Evolutionary conservation across 2,888 invertebrate species (phyloP).

Genomic region (Campopleginae sp.): DNA sequence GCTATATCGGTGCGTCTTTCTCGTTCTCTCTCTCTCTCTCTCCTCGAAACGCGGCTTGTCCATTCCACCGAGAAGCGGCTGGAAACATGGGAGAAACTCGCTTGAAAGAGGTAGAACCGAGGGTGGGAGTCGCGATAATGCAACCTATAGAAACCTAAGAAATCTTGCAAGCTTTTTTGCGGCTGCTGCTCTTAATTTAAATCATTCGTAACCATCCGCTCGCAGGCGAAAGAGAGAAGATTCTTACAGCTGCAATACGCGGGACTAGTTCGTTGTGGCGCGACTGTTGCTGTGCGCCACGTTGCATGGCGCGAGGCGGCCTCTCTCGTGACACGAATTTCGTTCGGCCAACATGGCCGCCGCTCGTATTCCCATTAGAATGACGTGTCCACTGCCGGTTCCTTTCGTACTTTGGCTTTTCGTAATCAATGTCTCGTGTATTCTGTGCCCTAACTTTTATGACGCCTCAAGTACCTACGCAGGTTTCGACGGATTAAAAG

Average conservation of each 20-base stretch:
- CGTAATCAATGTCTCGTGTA: conserved; percentile 20
- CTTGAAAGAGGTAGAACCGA: conserved; percentile 56
- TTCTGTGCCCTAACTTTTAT: neutral
- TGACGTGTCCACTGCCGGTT: conserved; percentile 23
- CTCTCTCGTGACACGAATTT: conserved; percentile 46
- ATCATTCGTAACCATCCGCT: conserved; percentile 30
- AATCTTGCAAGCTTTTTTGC: conserved; percentile 51
- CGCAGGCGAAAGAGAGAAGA: conserved; percentile 11
- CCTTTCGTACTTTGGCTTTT: conserved; percentile 26
- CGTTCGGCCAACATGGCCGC: conserved; percentile 59
- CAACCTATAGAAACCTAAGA: conserved; percentile 26
- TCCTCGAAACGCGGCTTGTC: conserved; percentile 32
- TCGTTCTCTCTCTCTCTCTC: conserved; percentile 25
- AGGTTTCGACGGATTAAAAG: neutral
- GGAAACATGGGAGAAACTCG: conserved; percentile 61
- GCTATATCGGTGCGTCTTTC: conserved; percentile 63
- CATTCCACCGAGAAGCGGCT: conserved; percentile 51
- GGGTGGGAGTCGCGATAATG: conserved; percentile 66
- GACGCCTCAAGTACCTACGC: neutral
- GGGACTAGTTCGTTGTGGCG: conserved; percentile 63
- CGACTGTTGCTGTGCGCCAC: conserved; percentile 61
- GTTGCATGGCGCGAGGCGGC: conserved; percentile 43
- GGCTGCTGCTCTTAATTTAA: conserved; percentile 2
- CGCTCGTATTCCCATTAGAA: conserved; percentile 10
- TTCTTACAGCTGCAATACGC: neutral